These are phyloP conservation scores for Paedocypris micromegethes DNA, from an alignment of 2,797 vertebrate species.

Conservation along the genomic window DNA sequence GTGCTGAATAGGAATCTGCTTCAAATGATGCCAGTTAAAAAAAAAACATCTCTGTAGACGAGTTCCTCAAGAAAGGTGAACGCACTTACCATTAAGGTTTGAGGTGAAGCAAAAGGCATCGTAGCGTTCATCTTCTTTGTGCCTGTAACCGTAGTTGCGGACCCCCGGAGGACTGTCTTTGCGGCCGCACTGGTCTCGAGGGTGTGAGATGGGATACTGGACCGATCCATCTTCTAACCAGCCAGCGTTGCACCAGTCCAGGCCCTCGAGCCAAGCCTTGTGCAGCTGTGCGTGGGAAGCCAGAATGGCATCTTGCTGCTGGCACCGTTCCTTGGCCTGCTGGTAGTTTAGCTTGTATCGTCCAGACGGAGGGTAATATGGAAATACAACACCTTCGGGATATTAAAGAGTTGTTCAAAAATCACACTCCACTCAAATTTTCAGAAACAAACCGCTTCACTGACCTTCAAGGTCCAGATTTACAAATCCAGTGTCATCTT, in stretches of 20 bases:
- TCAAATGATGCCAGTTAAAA: constrained; percentile 50
- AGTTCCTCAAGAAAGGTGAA: no score
- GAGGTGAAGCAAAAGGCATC: constrained; percentile 97
- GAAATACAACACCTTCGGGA: constrained; percentile 85
- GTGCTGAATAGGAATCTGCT: constrained; percentile 44
- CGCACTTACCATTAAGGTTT: constrained; percentile 80
- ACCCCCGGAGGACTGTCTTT: constrained; percentile 79
- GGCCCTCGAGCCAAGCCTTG: constrained; percentile 85
- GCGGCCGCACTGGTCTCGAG: constrained; percentile 82
- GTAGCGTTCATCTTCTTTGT: constrained; percentile 87
- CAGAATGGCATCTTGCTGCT: constrained; percentile 84
- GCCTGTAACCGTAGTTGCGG: constrained; percentile 90
- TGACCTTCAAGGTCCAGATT: constrained; percentile 91
- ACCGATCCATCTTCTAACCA: constrained; percentile 93
- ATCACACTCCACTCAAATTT: neutral
- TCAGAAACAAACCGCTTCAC: constrained; percentile 6
- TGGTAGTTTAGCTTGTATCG: constrained; percentile 88
- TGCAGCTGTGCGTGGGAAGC: constrained; percentile 88
- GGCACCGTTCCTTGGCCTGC: constrained; percentile 80
- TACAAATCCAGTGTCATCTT: constrained; percentile 88
- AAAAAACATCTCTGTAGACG: constrained; percentile 14
- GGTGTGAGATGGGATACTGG: constrained; percentile 87
- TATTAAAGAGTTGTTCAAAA: neutral
- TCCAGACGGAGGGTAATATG: constrained; percentile 84
- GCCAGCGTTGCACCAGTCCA: constrained; percentile 96